Evolutionary conservation across 2,888 invertebrate species (phyloP).

Genomic region (Ophion ellenae): DNA sequence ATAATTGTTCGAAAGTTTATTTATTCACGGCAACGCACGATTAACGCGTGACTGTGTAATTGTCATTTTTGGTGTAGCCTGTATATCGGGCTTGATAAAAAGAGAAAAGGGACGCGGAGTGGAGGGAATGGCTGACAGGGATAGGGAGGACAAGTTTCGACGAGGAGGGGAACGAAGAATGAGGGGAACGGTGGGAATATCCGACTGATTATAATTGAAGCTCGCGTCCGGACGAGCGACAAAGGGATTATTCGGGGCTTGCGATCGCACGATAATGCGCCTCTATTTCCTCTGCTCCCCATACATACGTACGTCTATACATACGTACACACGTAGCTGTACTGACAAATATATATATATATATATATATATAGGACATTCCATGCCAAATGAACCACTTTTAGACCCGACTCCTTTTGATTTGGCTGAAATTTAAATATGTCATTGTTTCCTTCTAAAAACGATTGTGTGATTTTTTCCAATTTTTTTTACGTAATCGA

Average conservation of each 20-base stretch:
- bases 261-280: constrained; percentile 64
- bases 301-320: constrained; percentile 23
- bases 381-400: no score
- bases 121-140: constrained; percentile 12
- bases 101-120: constrained; percentile 50
- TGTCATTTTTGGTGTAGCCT: constrained; percentile 42
- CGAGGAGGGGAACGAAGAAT: constrained; percentile 37
- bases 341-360: no score
- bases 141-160: constrained; percentile 33
- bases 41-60: not conserved
- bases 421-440: no score
- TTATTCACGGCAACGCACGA: not conserved
- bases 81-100: constrained; percentile 37
- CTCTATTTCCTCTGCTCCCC: constrained; percentile 57
- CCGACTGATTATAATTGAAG: constrained; percentile 67
- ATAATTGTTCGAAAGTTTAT: not conserved
- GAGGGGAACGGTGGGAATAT: constrained; percentile 61
- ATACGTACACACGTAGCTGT: not conserved
- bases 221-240: constrained; percentile 62
- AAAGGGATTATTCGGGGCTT: constrained; percentile 68
- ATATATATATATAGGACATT: no score
- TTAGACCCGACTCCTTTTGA: no score
- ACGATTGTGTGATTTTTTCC: no score
- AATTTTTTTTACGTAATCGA: no score
- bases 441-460: no score